These are phyloP conservation scores for Sesamia nonagrioides DNA, from an alignment of 1,140 invertebrate species.

Conservation along the genomic window DNA sequence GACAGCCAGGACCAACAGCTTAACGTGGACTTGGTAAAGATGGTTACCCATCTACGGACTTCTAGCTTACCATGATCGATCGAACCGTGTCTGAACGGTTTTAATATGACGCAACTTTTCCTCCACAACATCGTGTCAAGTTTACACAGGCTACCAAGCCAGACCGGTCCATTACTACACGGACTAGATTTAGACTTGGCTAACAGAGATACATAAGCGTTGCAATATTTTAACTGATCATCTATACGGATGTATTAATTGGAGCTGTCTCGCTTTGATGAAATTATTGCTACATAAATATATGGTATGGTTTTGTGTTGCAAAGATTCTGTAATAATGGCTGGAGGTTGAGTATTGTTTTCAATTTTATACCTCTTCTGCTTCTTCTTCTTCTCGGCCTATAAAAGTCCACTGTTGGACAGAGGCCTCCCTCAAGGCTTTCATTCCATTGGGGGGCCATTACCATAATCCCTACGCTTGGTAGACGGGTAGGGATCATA, in stretches of 20 bases:
- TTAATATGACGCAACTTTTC: neutral
- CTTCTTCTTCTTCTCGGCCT: too few relatives aligned
- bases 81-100: neutral
- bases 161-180: slow-evolving; percentile 16
- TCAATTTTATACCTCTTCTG: too few relatives aligned
- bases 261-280: slow-evolving; percentile 12
- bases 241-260: slow-evolving; percentile 16
- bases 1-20: too few relatives aligned
- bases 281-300: neutral
- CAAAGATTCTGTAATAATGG: neutral
- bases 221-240: slow-evolving; percentile 20
- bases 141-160: neutral
- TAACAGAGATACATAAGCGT: neutral
- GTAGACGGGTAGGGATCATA: too few relatives aligned
- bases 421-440: too few relatives aligned
- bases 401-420: too few relatives aligned
- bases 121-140: neutral
- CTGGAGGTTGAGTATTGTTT: too few relatives aligned
- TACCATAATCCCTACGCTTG: too few relatives aligned
- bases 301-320: neutral
- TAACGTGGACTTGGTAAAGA: too few relatives aligned
- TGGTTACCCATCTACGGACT: too few relatives aligned
- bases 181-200: slow-evolving; percentile 25
- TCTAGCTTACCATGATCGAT: too few relatives aligned
- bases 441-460: too few relatives aligned